phyloP scores from a whole-genome alignment of 2,888 invertebrate species.

The Hypomecis punctinalis region DNA sequence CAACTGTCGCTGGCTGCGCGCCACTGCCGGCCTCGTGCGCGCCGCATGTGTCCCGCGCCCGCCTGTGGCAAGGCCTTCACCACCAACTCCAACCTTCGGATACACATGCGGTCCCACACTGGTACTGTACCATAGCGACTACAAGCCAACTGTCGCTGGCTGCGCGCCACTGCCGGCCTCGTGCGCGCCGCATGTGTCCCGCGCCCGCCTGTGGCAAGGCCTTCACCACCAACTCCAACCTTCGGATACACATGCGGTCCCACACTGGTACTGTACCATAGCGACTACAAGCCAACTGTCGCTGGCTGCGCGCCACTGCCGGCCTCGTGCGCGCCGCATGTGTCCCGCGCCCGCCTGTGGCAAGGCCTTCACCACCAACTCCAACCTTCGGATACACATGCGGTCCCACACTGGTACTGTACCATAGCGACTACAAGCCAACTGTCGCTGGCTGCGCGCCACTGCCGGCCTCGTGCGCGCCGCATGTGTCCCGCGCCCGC shows the following conservation, averaged over 20 bases:
- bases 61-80: slow-evolving; percentile 64
- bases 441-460: slow-evolving; percentile 55
- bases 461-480: slow-evolving; percentile 56
- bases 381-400: slow-evolving; percentile 64
- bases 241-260: slow-evolving; percentile 58
- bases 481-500: slow-evolving; percentile 53
- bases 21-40: slow-evolving; percentile 56
- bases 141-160: too few relatives aligned
- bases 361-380: slow-evolving; percentile 61
- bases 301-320: slow-evolving; percentile 59
- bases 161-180: slow-evolving; percentile 56
- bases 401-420: slow-evolving; percentile 60
- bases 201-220: slow-evolving; percentile 55
- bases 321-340: slow-evolving; percentile 48
- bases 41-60: slow-evolving; percentile 52
- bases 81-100: slow-evolving; percentile 60
- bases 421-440: background rate
- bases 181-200: slow-evolving; percentile 53
- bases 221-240: slow-evolving; percentile 64
- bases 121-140: slow-evolving; percentile 46
- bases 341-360: slow-evolving; percentile 57
- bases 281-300: too few relatives aligned
- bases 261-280: slow-evolving; percentile 56
- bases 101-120: slow-evolving; percentile 61
- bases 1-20: slow-evolving; percentile 56